Evolutionary conservation across 2,797 vertebrate genomes (phyloP), one percentile per base, ranked within the genome.

Genomic region (Distichodus sexfasciatus): DNA sequence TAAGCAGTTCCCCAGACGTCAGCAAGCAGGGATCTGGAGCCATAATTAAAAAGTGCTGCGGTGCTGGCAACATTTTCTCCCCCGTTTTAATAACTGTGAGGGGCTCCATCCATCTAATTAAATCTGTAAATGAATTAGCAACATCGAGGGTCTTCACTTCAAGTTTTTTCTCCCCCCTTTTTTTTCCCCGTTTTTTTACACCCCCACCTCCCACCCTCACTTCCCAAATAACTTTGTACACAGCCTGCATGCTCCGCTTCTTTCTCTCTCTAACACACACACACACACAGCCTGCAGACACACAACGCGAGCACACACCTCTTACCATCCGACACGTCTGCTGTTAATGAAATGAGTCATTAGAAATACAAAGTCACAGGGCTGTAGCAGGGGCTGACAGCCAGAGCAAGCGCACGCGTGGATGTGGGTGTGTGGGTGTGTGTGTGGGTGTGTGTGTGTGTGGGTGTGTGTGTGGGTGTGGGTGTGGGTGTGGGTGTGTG

Each of bases 101-200:
- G 75, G 87, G 86, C 87, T 90, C 88, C 85, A 89, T 90, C 89
- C 89, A 90, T 91, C 91, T 93, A 91, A 92, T 93, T 92, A 92
- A 92, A 93, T 90, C 90, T 92, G 90, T 91, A 91, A 93, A 93
- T 92, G 90, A 93, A 93, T 93, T 92, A 91, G 89, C 90, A 89
- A 89, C 87, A 89, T 90, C 76, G 86, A 90, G 90, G 81, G 80
- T 85, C 82, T 77, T 82, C 74, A 82, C 89, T 87, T 87, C 82
- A 87, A 40, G 6, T 24, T 54, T 51, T 51, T 50, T 50, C 21
- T 69, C n/a, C n/a, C n/a, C n/a, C n/a, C n/a, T n/a, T n/a, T n/a
- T n/a, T n/a, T n/a, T n/a, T n/a, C n/a, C n/a, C n/a, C n/a, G n/a
- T 76, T 63, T 80, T 80, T 87, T 90, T 87, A 89, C 87, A 79